These are phyloP conservation scores for Eueides isabella DNA, from an alignment of 1,140 invertebrate species.

Conservation along the genomic window DNA sequence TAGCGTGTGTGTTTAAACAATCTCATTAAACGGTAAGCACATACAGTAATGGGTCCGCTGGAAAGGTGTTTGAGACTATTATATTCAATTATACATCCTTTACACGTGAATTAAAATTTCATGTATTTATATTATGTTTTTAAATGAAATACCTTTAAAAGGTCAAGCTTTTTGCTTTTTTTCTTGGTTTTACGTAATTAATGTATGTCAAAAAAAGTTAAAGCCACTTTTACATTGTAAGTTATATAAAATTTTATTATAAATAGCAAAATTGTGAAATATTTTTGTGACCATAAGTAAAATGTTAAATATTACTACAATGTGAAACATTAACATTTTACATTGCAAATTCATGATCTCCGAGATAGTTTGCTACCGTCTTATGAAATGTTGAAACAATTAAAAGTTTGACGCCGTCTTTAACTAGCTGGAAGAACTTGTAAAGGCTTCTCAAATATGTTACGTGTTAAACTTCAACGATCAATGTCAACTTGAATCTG, in stretches of 20 bases:
- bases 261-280: too few species aligned
- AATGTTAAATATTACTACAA: background rate
- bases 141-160: too few species aligned
- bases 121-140: background rate
- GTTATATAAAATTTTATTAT: too few species aligned
- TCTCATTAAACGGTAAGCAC: conserved; percentile 35
- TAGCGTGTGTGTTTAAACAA: conserved; percentile 37
- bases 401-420: conserved; percentile 53
- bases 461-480: conserved; percentile 24
- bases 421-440: conserved; percentile 41
- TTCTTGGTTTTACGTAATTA: too few species aligned
- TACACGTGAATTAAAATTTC: conserved; percentile 16
- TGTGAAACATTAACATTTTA: background rate
- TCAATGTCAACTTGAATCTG: conserved; percentile 9
- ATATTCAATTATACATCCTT: conserved; percentile 29
- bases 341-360: conserved; percentile 30
- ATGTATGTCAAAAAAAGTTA: too few species aligned
- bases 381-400: conserved; percentile 65
- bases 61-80: conserved; percentile 33
- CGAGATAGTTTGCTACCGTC: conserved; percentile 36
- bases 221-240: too few species aligned
- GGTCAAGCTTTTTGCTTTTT: too few species aligned
- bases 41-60: conserved; percentile 35
- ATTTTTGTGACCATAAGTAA: background rate
- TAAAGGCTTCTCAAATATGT: conserved; percentile 53